A percentile compares a stretch with the other conserved stretches of the same genome.
These are phyloP conservation scores for Leptinotarsa rubiginosa DNA, from an alignment of 2,888 invertebrate species.

Conservation along the genomic window DNA sequence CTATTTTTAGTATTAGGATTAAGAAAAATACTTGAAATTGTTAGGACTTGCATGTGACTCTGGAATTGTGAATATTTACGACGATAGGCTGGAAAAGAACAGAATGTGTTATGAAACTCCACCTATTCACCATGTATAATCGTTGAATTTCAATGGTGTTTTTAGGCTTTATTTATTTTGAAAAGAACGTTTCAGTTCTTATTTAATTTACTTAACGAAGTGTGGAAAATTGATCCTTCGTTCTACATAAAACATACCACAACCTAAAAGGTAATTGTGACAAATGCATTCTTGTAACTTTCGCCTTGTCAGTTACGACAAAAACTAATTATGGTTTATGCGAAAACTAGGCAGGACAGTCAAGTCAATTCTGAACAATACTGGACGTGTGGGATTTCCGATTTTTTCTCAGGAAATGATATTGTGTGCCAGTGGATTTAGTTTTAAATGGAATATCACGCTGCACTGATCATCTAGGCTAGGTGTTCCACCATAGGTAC, in stretches of 20 bases:
- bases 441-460: constrained; percentile 43
- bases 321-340: constrained; percentile 41
- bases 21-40: too few relatives aligned
- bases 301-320: constrained; percentile 14
- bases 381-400: constrained; percentile 22
- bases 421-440: constrained; percentile 9
- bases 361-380: constrained; percentile 19
- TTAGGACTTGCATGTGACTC: too few relatives aligned
- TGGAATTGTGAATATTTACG: too few relatives aligned
- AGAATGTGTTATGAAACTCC: too few relatives aligned
- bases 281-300: constrained; percentile 14
- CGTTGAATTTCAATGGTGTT: too few relatives aligned
- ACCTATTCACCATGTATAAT: too few relatives aligned
- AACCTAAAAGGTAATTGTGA: constrained; percentile 24
- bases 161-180: background rate
- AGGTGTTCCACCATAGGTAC: constrained; percentile 34
- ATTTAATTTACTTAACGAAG: constrained; percentile 14
- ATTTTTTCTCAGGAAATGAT: constrained; percentile 22
- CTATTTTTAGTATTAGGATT: too few relatives aligned
- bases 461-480: constrained; percentile 48
- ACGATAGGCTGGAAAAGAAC: too few relatives aligned
- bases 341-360: constrained; percentile 19
- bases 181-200: background rate
- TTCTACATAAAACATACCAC: constrained; percentile 4
- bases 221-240: constrained; percentile 8